Conservation (phyloP, 2,888 invertebrate genomes). For the Mimachlamys varia region DNA sequence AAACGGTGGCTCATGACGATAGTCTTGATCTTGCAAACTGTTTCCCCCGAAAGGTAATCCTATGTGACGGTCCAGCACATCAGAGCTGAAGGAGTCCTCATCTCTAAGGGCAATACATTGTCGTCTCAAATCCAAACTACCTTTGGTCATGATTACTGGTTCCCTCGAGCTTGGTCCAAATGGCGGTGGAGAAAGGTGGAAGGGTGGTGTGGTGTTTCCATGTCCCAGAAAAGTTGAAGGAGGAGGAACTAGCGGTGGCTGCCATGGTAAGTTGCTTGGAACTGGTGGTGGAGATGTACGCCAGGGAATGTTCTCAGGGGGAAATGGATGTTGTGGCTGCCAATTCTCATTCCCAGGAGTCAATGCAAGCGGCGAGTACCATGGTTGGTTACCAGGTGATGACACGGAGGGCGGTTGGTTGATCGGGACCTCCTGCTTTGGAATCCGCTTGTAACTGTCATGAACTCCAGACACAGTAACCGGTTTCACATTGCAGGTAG, state of each 20-base stretch:
- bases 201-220: neutral
- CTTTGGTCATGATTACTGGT: neutral
- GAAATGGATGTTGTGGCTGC: neutral
- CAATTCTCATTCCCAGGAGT: neutral
- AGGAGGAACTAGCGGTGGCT: neutral
- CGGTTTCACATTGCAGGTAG: neutral
- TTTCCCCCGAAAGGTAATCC: conserved; percentile 3
- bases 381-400: neutral
- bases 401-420: neutral
- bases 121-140: neutral
- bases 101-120: neutral
- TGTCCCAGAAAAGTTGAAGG: neutral
- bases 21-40: neutral
- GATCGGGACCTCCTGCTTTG: neutral
- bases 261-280: neutral
- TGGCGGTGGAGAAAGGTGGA: neutral
- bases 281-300: neutral
- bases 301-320: neutral
- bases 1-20: neutral
- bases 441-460: neutral
- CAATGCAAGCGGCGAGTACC: neutral
- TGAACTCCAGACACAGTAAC: neutral
- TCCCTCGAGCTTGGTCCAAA: neutral
- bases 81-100: neutral
- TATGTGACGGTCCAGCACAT: neutral